phyloP scores from a whole-genome alignment of 2,113 vertebrate species.

The Eurypyga helias region DNA sequence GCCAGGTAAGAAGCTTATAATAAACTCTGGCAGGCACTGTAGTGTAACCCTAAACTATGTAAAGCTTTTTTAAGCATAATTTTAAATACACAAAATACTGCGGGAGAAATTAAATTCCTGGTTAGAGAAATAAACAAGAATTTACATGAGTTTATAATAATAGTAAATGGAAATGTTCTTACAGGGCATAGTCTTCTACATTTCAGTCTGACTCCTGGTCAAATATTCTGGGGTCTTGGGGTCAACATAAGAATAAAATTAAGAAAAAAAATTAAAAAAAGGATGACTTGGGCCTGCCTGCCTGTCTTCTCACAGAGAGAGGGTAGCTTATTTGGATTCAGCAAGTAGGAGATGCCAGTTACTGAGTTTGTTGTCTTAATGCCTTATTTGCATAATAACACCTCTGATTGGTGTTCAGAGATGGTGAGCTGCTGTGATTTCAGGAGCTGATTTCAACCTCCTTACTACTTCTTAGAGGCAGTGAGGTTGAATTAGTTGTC shows the following conservation, averaged over 20 bases:
- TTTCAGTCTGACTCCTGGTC: neutral
- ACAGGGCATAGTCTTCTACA: neutral
- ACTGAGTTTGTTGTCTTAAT: neutral
- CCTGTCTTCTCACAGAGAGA: neutral
- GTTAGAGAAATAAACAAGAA: neutral
- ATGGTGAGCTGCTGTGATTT: neutral
- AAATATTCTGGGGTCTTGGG: neutral
- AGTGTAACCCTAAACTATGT: neutral
- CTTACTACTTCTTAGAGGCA: neutral
- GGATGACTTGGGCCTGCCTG: neutral
- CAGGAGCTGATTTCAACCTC: neutral
- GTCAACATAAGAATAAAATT: neutral
- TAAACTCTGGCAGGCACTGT: neutral
- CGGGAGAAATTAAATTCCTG: neutral
- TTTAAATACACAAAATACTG: neutral
- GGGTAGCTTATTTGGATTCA: neutral
- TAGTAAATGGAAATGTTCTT: neutral
- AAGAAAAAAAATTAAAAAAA: neutral
- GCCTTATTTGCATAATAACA: neutral
- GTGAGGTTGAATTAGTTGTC: neutral
- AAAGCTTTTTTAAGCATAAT: neutral
- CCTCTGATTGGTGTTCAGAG: neutral
- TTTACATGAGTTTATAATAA: neutral
- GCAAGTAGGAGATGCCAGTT: neutral
- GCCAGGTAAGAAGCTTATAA: conserved; percentile 81